Base-by-base conservation (phyloP, 2,113 vertebrate species). In the Dipodomys ordii region DNA sequence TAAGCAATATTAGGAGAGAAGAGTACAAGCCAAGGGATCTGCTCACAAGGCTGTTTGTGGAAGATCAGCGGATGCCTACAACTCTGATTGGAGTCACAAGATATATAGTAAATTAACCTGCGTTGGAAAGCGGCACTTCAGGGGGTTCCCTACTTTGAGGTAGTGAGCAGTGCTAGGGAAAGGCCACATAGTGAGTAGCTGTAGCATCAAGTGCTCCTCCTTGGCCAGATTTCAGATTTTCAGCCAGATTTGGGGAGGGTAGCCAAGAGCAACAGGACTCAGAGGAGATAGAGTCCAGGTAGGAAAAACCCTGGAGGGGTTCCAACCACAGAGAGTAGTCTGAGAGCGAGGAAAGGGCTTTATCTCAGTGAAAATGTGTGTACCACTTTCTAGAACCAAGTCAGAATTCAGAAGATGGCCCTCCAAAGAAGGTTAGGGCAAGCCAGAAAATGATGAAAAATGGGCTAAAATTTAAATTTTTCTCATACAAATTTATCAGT, bases 391-490 rank as follows among this genome's bases (percentile, higher is more conserved):
- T 35, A 49, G 30, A 88, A 72, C 7, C 35, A 73, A 90, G 23
- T n/a, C 44, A 62, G 62, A 92, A 76, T 23, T 2, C 9, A 13
- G 7, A 20, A 1, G 62, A 57, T 77, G 39, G 78, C 19, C 7
- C 7, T 19, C 77, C 49, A 23, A 92, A 67, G n/a, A 91, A 83
- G 57, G 94, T 4, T 39, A 23, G 27, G 20, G 2, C 2, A 23
- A 91, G 60, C 77, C 2, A 84, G 10, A 6, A 73, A 84, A 73
- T 13, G 7, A 5, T 30, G 25, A 83, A 94, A 53, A 57, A 6
- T 46, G 35, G 12, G 22, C 49, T 88, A 65, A 39, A 76, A 89
- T 95, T 89, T 94, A 89, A 96, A 87, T 15, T 69, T 35, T 39
- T 39, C 11, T 79, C 73, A 60, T 88, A 57, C 65, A 91, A 95